A percentile compares a stretch with the other conserved stretches of the same genome.
Evolutionary conservation across 2,888 invertebrate genomes (phyloP).

Genomic region (Carterocephalus palaemon): DNA sequence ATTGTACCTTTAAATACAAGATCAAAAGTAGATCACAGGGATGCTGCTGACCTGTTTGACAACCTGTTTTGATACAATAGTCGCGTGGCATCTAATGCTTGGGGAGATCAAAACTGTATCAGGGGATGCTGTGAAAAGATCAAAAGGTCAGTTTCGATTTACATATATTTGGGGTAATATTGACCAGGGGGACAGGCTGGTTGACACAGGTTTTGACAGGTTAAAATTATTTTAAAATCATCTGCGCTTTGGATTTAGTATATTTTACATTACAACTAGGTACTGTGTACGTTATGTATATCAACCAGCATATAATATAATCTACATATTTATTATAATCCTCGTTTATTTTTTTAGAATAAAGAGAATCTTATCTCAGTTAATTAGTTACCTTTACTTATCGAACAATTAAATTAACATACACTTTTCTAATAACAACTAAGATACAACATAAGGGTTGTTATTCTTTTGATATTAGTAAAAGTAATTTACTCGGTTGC

Average conservation of each 20-base stretch:
- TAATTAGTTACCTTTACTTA: no score
- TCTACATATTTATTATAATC: no score
- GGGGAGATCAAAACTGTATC: constrained; percentile 49
- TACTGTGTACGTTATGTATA: no score
- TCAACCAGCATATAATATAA: no score
- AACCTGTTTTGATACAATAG: constrained; percentile 28
- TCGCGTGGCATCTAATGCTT: constrained; percentile 28
- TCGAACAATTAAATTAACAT: no score
- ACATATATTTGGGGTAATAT: constrained; percentile 39
- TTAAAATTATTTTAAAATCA: not conserved
- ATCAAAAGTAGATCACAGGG: constrained; percentile 53
- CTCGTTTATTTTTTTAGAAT: no score
- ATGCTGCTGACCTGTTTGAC: constrained; percentile 34
- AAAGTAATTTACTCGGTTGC: no score
- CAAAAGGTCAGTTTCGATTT: constrained; percentile 39
- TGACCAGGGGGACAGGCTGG: constrained; percentile 5
- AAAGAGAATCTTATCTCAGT: no score
- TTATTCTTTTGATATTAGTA: no score
- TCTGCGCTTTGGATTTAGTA: not conserved
- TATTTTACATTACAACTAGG: no score
- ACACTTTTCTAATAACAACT: no score
- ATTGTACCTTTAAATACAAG: constrained; percentile 34
- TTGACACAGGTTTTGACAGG: not conserved
- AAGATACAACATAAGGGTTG: no score
- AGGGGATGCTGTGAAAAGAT: constrained; percentile 51